Evolutionary conservation across 1,140 invertebrate species (phyloP).

Genomic region (Acyrthosiphon pisum): DNA sequence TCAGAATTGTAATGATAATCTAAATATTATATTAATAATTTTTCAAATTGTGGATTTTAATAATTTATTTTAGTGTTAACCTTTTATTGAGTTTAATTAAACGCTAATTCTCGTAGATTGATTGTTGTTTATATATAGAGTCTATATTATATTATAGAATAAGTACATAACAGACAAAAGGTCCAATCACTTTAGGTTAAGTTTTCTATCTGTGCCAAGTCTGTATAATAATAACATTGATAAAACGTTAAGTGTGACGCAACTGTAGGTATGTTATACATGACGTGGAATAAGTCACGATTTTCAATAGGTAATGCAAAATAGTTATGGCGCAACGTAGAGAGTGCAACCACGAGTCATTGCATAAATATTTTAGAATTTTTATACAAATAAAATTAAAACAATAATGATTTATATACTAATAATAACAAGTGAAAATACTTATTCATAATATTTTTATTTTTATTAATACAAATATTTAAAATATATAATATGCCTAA

Average conservation of each 20-base stretch:
- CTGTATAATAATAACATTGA: slow-evolving; percentile 15
- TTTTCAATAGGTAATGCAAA: slow-evolving; percentile 7
- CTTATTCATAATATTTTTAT: neutral
- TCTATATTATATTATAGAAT: too few species aligned
- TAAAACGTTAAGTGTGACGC: slow-evolving; percentile 15
- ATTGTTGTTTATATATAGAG: neutral
- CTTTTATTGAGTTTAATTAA: too few species aligned
- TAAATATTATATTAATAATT: neutral
- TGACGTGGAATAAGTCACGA: slow-evolving; percentile 34
- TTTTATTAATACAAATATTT: neutral
- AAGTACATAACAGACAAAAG: neutral
- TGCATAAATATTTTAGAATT: neutral
- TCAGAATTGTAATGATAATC: neutral
- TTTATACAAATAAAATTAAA: neutral
- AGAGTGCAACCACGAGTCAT: neutral
- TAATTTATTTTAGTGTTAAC: neutral
- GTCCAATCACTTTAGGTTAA: neutral
- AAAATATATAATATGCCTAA: neutral
- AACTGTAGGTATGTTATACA: neutral
- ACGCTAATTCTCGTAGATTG: neutral
- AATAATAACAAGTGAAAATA: neutral
- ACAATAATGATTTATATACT: neutral
- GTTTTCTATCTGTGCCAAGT: slow-evolving; percentile 26
- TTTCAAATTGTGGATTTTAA: neutral
- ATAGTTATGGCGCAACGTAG: neutral